Evolutionary conservation across 1,140 invertebrate genomes (phyloP), one percentile per base, ranked within the genome.

Genomic region (Pogonomyrmex californicus): DNA sequence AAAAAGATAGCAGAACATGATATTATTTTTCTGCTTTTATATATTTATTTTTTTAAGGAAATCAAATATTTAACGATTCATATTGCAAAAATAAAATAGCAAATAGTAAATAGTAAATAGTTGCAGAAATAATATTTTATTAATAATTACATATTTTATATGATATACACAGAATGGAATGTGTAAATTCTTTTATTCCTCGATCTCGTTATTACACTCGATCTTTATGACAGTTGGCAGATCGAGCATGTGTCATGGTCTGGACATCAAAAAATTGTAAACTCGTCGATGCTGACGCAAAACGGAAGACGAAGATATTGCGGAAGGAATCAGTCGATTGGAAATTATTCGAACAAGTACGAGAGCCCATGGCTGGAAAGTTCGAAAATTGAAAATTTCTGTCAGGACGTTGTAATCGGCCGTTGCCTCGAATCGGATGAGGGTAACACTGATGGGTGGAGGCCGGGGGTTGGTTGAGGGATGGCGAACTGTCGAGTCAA

Each of bases 321-420:
- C 79, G 73, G 75, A 86, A 85, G 51, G 54, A 85, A 60, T 75
- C 70, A 86, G 23, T 65, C 87, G 78, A 62, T 76, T 77, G 54
- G 54, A 88, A 87, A 88, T 66, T 77, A 85, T 86, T 66, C 65
- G 49, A 33, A 68, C 54, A 85, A 81, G 83, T 86, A 62, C 56
- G 77, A 54, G 30, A 56, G 14, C 23, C 30, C 44, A 14, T 30
- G 56, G 83, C 63, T 68, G 82, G 23, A 89, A 90, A 91, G 86
- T 92, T 91, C 65, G 91, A 91, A 91, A 92, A 92, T 88, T 87
- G 91, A 87, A 91, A 88, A 92, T 89, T 91, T 93, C 87, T 90
- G 86, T 65, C 56, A 62, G 86, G 58, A 71, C 58, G 81, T 78
- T 87, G 88, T 90, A 92, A 93, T 92, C 90, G 88, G 75, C 63